Conservation (phyloP, 2,888 invertebrate species). For the Saturnia pavonia region DNA sequence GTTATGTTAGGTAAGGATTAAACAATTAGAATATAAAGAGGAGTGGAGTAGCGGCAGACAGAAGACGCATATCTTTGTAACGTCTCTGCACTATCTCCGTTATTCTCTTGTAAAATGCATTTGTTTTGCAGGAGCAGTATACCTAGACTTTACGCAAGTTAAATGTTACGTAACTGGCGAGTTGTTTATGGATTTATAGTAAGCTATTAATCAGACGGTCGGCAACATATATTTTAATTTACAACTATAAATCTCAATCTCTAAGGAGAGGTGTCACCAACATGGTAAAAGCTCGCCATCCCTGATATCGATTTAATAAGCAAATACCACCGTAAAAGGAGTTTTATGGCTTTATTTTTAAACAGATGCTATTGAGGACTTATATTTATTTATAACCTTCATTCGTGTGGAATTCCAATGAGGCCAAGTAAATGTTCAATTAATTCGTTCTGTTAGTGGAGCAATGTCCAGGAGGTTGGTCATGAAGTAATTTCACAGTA, state of each 20-base stretch:
- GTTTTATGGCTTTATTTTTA: conserved; percentile 19
- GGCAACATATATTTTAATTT: conserved; percentile 14
- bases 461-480: neutral
- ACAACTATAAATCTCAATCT: conserved; percentile 19
- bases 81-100: too few relatives aligned
- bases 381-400: conserved; percentile 7
- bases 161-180: neutral
- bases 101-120: too few relatives aligned
- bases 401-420: neutral
- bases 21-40: too few relatives aligned
- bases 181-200: neutral
- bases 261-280: conserved; percentile 14
- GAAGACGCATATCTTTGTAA: too few relatives aligned
- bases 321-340: conserved; percentile 17
- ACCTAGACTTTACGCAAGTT: neutral
- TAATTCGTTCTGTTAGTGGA: neutral
- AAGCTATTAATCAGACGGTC: conserved; percentile 14
- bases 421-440: neutral
- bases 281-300: conserved; percentile 16
- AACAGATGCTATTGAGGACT: conserved; percentile 2
- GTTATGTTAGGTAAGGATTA: too few relatives aligned
- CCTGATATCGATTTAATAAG: conserved; percentile 9
- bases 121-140: too few relatives aligned
- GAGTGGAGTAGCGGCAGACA: too few relatives aligned
- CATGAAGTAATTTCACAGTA: neutral